A percentile compares a stretch with the other conserved stretches of the same genome.
Evolutionary conservation across 2,888 invertebrate species (phyloP).

Genomic region (Bimastos eiseni): DNA sequence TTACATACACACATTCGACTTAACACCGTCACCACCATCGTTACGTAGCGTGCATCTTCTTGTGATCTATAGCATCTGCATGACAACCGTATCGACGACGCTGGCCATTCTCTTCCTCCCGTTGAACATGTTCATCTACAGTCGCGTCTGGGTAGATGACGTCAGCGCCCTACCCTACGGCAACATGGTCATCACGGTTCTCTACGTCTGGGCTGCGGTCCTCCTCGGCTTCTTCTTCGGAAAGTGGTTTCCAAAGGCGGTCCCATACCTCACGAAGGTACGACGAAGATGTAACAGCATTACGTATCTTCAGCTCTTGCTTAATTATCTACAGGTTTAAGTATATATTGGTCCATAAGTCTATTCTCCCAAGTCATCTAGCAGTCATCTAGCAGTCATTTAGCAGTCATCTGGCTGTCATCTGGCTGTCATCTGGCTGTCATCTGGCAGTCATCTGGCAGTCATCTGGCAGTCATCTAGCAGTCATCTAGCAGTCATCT

Average conservation of each 20-base stretch:
- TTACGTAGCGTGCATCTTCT: not conserved
- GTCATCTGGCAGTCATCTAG: too few relatives aligned
- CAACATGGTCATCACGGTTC: slow-evolving; percentile 49
- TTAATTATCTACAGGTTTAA: not conserved
- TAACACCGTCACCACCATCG: too few relatives aligned
- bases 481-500: too few relatives aligned
- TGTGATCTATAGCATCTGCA: slow-evolving; percentile 48
- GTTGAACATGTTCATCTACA: slow-evolving; percentile 53
- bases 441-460: too few relatives aligned
- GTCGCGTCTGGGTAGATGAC: slow-evolving; percentile 49
- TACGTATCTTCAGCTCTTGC: not conserved
- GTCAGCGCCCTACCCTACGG: slow-evolving; percentile 51
- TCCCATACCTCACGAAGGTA: slow-evolving; percentile 48
- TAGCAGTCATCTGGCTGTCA: too few relatives aligned
- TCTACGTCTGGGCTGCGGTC: slow-evolving; percentile 49
- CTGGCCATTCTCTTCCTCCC: slow-evolving; percentile 55
- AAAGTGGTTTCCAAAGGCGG: slow-evolving; percentile 49
- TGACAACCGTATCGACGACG: slow-evolving; percentile 53
- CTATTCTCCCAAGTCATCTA: not conserved
- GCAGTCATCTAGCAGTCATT: too few relatives aligned
- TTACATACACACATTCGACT: too few relatives aligned
- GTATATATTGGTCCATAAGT: too few relatives aligned
- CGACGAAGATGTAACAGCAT: not conserved
- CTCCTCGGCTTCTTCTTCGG: slow-evolving; percentile 49
- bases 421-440: too few relatives aligned